Conservation (phyloP, 2,113 vertebrate genomes). For the Circaetus cinerascens region DNA sequence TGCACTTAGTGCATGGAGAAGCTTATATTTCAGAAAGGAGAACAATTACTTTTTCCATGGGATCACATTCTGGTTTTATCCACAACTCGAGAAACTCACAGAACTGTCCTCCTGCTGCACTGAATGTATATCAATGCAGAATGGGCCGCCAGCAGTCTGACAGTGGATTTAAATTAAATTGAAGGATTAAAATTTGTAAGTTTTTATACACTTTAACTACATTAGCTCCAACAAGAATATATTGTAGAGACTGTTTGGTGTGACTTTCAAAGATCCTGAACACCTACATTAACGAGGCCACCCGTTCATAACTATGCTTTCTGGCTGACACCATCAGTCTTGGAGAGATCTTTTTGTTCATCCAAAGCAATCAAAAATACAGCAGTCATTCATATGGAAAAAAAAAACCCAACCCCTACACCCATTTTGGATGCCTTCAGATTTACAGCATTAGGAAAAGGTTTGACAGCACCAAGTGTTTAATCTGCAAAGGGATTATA, state of each 20-base stretch:
- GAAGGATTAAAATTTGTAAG: background rate
- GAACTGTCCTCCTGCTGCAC: background rate
- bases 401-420: background rate
- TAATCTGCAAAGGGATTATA: conserved; percentile 10
- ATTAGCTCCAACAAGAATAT: background rate
- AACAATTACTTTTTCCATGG: background rate
- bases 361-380: background rate
- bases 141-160: background rate
- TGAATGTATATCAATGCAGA: background rate
- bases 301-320: background rate
- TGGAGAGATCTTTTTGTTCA: background rate
- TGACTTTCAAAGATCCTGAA: background rate
- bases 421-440: background rate
- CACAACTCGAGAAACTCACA: background rate
- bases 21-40: background rate
- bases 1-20: background rate
- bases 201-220: background rate
- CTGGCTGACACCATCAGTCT: background rate
- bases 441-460: background rate
- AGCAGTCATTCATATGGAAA: background rate
- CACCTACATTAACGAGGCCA: background rate
- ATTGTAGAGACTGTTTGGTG: background rate
- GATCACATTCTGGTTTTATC: background rate
- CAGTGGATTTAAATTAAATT: background rate
- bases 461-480: conserved; percentile 3